Conservation (phyloP, 35 echinoderm and acorn worm genomes). For the Anneissia japonica region DNA sequence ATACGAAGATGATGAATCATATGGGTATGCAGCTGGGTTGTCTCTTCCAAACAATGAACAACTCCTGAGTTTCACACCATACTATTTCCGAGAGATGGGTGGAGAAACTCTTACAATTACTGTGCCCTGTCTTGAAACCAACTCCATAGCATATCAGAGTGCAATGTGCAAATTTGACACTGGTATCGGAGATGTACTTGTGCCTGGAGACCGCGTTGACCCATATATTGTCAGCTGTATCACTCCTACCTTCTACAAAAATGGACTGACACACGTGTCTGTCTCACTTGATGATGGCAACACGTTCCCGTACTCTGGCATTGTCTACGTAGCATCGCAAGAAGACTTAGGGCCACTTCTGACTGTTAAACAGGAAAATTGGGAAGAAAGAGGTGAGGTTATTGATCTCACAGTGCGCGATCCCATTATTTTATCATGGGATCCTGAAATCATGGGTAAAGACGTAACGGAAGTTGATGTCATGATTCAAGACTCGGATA, state of each 20-base stretch:
- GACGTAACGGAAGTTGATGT: constrained; percentile 3
- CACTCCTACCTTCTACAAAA: constrained; percentile 29
- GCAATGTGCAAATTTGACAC: constrained; percentile 24
- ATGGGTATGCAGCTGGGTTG: constrained; percentile 49
- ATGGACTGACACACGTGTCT: constrained; percentile 14
- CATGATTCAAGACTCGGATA: neutral
- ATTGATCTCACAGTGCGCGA: constrained; percentile 26
- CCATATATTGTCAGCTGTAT: constrained; percentile 31
- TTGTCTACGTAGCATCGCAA: constrained; percentile 42
- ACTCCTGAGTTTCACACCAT: constrained; percentile 36
- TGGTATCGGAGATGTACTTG: neutral
- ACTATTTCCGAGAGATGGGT: constrained; percentile 45
- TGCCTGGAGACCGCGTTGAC: neutral
- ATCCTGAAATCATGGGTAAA: neutral
- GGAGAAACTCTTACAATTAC: constrained; percentile 41
- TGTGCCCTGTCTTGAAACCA: constrained; percentile 46
- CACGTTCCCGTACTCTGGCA: constrained; percentile 45
- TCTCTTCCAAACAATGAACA: constrained; percentile 46
- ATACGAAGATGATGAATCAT: constrained; percentile 39
- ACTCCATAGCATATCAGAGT: no score
- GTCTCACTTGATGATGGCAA: constrained; percentile 42
- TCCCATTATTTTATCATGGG: constrained; percentile 18
- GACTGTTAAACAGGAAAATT: constrained; percentile 1
- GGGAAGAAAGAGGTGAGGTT: neutral
- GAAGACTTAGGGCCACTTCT: constrained; percentile 11